A percentile compares a stretch with the other conserved stretches of the same genome.
phyloP scores from a whole-genome alignment of 2,797 vertebrate genomes.

The Phaenicophaeus curvirostris region DNA sequence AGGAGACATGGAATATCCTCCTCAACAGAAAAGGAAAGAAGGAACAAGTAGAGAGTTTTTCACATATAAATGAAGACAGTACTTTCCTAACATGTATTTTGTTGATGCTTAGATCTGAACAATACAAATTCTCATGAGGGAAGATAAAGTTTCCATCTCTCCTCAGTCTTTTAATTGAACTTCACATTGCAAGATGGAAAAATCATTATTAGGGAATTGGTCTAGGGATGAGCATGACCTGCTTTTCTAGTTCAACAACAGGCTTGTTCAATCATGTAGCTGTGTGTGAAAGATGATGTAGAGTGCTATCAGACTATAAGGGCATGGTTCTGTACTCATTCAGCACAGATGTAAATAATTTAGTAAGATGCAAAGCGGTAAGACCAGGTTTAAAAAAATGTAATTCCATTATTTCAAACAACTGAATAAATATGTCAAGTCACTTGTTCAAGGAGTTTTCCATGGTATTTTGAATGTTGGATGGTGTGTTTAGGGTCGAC shows the following conservation, averaged over 20 bases:
- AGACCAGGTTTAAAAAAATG: neutral
- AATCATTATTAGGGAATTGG: constrained; percentile 28
- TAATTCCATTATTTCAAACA: neutral
- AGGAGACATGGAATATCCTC: neutral
- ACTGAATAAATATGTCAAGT: neutral
- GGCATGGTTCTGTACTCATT: neutral
- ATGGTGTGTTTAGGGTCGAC: neutral
- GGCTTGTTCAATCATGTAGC: neutral
- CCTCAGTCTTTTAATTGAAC: constrained; percentile 2
- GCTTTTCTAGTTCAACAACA: constrained; percentile 24
- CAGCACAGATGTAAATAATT: neutral
- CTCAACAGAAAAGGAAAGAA: neutral
- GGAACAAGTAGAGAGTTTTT: neutral
- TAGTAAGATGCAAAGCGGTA: neutral
- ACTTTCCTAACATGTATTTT: neutral
- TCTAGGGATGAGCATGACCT: neutral
- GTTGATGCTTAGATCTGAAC: neutral
- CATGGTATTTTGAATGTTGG: neutral
- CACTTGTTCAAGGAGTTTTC: neutral
- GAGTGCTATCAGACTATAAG: neutral
- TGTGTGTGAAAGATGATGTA: neutral
- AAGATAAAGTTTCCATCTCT: neutral
- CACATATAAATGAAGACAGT: neutral
- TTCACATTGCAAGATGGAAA: constrained; percentile 18
- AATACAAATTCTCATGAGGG: neutral